These are phyloP conservation scores for Diaprepes abbreviatus DNA, from an alignment of 2,888 invertebrate genomes.

Conservation along the genomic window DNA sequence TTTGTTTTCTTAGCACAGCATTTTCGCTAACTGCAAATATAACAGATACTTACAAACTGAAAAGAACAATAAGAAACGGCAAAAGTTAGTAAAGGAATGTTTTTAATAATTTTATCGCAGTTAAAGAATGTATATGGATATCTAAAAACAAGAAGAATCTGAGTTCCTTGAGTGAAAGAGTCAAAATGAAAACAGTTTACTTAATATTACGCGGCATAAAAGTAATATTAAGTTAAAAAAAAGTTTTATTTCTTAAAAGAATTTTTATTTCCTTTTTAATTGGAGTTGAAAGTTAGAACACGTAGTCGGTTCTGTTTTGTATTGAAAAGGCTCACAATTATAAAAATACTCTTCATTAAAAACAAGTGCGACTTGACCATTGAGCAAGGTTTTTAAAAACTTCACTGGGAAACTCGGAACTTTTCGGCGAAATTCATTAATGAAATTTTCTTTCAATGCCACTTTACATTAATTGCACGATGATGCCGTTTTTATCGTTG, in stretches of 20 bases:
- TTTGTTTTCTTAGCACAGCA: constrained; percentile 14
- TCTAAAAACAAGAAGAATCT: constrained; percentile 36
- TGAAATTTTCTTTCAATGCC: constrained; percentile 61
- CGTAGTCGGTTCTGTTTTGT: constrained; percentile 54
- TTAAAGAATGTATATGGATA: constrained; percentile 41
- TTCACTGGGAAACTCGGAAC: constrained; percentile 54
- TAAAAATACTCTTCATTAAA: constrained; percentile 56
- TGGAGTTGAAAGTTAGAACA: constrained; percentile 57
- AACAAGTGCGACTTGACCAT: constrained; percentile 57
- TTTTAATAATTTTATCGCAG: constrained; percentile 43
- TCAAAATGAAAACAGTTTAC: constrained; percentile 38
- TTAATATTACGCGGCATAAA: constrained; percentile 32
- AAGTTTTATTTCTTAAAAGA: constrained; percentile 54
- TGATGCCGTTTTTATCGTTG: constrained; percentile 53
- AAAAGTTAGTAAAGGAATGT: constrained; percentile 42
- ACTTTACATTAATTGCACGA: constrained; percentile 62
- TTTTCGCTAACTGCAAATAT: constrained; percentile 21
- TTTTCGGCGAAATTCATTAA: constrained; percentile 60
- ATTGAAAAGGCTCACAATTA: constrained; percentile 56
- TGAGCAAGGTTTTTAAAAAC: constrained; percentile 57
- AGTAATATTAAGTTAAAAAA: constrained; percentile 50
- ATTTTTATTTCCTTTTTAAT: constrained; percentile 57
- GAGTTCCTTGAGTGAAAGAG: constrained; percentile 32
- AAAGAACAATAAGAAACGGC: constrained; percentile 35
- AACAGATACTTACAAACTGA: constrained; percentile 27